phyloP scores from a whole-genome alignment of 1,140 invertebrate genomes.

The Globodera rostochiensis region DNA sequence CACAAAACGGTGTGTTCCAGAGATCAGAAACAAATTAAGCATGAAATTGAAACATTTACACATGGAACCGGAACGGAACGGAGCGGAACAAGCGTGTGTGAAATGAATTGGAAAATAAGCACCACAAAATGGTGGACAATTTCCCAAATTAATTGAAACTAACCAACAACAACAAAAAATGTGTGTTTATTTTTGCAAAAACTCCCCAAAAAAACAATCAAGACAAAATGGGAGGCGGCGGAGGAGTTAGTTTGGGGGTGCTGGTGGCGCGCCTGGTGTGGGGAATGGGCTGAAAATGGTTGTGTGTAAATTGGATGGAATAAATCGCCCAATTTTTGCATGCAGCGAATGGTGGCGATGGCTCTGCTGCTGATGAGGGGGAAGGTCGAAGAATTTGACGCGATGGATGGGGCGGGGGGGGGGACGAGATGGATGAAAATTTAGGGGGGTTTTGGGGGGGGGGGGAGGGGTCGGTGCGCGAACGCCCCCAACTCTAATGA shows the following conservation, averaged over 20 bases:
- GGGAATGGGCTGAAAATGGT: neutral
- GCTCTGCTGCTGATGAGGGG: too few relatives aligned
- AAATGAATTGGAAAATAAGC: too few relatives aligned
- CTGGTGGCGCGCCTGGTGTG: too few relatives aligned
- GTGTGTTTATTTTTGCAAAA: neutral
- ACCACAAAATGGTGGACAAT: too few relatives aligned
- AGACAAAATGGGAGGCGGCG: neutral
- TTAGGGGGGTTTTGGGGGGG: neutral
- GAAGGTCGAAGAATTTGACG: neutral
- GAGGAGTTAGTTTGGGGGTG: too few relatives aligned
- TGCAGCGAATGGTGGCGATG: neutral
- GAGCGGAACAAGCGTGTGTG: neutral
- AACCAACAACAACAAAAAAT: neutral
- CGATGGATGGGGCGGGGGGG: neutral
- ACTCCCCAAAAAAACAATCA: neutral
- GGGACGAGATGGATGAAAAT: neutral
- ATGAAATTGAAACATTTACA: neutral
- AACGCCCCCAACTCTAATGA: neutral
- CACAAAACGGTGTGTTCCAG: neutral
- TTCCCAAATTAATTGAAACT: too few relatives aligned
- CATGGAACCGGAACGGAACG: neutral
- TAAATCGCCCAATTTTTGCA: neutral
- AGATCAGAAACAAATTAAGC: neutral
- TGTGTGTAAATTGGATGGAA: constrained; percentile 1
- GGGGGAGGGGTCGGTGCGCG: neutral